Conservation (phyloP, 1,140 invertebrate genomes). For the Rhagoletis pomonella region DNA sequence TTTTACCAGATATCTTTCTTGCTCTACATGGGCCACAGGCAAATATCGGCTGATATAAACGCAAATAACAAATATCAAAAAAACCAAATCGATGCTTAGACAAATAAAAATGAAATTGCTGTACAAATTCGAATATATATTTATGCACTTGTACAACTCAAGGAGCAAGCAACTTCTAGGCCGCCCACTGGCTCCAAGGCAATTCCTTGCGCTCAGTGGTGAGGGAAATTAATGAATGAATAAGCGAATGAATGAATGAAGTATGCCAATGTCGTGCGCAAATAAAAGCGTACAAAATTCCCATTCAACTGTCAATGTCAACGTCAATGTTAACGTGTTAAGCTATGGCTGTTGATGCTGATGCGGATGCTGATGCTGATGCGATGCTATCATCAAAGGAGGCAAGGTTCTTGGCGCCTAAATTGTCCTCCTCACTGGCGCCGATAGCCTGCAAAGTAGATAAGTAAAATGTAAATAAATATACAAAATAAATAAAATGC, state of each 20-base stretch:
- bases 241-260: neutral
- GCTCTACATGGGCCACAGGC: neutral
- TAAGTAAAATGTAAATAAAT: conserved; percentile 34
- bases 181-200: neutral
- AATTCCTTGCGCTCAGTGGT: neutral
- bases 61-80: conserved; percentile 15
- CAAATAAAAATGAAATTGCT: neutral
- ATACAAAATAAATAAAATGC: neutral
- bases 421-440: neutral
- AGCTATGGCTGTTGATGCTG: neutral
- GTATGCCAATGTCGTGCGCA: conserved; percentile 27
- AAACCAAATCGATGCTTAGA: neutral
- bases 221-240: neutral
- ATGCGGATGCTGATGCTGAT: neutral
- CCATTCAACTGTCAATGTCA: conserved; percentile 44
- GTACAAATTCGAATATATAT: neutral
- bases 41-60: neutral
- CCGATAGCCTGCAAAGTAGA: neutral
- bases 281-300: conserved; percentile 40
- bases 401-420: neutral
- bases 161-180: neutral
- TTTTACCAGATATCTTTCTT: too few relatives aligned
- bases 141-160: neutral
- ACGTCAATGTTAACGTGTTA: conserved; percentile 40
- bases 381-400: neutral